These are phyloP conservation scores for Porites cylindrica DNA, from an alignment of 92 coral and sea anemone species.

Conservation along the genomic window DNA sequence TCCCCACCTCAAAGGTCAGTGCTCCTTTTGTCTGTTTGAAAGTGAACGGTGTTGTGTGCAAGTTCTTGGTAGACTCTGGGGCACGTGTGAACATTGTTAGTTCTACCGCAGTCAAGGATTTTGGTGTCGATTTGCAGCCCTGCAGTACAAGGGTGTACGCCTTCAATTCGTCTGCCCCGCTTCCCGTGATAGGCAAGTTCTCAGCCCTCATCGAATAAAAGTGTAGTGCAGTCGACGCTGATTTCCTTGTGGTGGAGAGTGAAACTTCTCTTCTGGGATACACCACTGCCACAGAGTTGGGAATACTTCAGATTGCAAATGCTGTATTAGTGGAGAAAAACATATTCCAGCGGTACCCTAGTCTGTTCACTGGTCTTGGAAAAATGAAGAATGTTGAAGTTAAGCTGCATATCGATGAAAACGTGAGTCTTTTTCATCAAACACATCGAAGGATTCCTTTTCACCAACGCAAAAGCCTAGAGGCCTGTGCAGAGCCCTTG, in stretches of 20 bases:
- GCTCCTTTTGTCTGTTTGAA: conserved; percentile 40
- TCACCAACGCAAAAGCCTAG: too few relatives aligned
- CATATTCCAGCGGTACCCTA: not conserved
- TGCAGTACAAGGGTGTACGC: conserved; percentile 27
- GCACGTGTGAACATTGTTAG: conserved; percentile 57
- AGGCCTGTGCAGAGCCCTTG: too few relatives aligned
- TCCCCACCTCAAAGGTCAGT: conserved; percentile 17
- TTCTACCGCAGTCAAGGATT: not conserved
- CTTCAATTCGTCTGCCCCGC: conserved; percentile 14
- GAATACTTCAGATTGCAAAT: conserved; percentile 44
- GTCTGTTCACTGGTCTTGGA: too few relatives aligned
- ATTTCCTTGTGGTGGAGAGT: conserved; percentile 41
- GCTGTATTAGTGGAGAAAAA: conserved; percentile 39
- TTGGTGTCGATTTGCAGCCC: conserved; percentile 17
- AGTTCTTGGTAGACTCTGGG: conserved; percentile 52
- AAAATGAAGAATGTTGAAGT: too few relatives aligned
- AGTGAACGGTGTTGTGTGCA: conserved; percentile 42
- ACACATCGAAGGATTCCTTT: too few relatives aligned
- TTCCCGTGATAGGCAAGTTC: conserved; percentile 45
- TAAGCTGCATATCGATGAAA: too few relatives aligned
- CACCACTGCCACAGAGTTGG: conserved; percentile 37
- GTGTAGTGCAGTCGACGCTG: conserved; percentile 19
- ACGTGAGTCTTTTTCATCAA: too few relatives aligned
- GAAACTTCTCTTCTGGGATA: conserved; percentile 63
- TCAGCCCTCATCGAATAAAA: conserved; percentile 32